phyloP scores from a whole-genome alignment of 2,113 vertebrate species.

The Athene cunicularia region DNA sequence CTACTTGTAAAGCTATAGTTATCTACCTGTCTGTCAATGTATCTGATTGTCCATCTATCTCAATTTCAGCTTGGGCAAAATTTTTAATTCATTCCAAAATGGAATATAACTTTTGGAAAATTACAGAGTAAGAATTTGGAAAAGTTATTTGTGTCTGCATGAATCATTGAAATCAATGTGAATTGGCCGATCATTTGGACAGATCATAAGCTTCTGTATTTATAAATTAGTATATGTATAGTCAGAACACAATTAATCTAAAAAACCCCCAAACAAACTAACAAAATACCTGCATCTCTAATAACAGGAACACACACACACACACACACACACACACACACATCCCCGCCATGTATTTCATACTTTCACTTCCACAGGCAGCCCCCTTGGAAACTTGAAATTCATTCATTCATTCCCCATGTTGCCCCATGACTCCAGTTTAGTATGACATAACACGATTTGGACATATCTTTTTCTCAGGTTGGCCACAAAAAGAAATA shows the following conservation, averaged over 20 bases:
- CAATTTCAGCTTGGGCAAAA: neutral
- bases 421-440: neutral
- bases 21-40: neutral
- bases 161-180: neutral
- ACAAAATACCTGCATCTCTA: neutral
- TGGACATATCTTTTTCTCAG: neutral
- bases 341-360: neutral
- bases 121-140: neutral
- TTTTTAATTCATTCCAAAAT: neutral
- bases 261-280: neutral
- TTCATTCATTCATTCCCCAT: neutral
- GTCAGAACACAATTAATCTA: neutral
- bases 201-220: neutral
- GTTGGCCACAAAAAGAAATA: neutral
- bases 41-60: neutral
- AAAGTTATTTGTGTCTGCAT: neutral
- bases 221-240: neutral
- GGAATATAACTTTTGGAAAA: neutral
- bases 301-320: fast-evolving
- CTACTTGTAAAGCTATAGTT: neutral
- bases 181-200: neutral
- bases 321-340: too few relatives aligned
- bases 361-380: neutral
- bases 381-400: neutral
- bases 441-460: neutral